Evolutionary conservation across 2,888 invertebrate genomes (phyloP).

Genomic region (Cheilosia scutellata): DNA sequence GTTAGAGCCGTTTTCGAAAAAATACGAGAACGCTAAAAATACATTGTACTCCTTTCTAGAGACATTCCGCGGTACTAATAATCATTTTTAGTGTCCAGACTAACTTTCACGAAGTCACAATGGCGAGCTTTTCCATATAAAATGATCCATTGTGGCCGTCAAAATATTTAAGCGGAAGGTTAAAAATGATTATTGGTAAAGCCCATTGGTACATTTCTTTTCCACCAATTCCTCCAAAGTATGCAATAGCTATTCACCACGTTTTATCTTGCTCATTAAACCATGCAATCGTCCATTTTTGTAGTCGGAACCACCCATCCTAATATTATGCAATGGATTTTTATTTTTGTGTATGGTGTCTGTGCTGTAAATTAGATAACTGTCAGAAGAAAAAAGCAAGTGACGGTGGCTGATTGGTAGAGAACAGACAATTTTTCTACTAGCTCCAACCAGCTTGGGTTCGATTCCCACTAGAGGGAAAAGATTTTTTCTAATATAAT

Average conservation of each 20-base stretch:
- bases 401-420: constrained; percentile 23
- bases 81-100: no score
- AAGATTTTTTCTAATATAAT: constrained; percentile 7
- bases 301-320: not conserved
- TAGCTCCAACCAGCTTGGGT: not conserved
- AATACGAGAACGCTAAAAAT: no score
- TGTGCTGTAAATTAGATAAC: not conserved
- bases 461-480: constrained; percentile 6
- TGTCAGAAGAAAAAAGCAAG: fast-evolving
- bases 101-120: no score
- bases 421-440: not conserved
- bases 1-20: no score
- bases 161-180: no score
- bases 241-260: not conserved
- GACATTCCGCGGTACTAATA: no score
- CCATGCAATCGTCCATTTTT: not conserved
- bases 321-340: constrained; percentile 8
- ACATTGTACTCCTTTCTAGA: no score
- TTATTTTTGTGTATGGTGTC: not conserved
- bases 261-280: not conserved
- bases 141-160: no score
- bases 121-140: no score
- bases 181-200: no score
- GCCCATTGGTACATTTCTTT: no score
- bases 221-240: no score